phyloP scores from a whole-genome alignment of 2,113 vertebrate species.

The Neomonachus schauinslandi region DNA sequence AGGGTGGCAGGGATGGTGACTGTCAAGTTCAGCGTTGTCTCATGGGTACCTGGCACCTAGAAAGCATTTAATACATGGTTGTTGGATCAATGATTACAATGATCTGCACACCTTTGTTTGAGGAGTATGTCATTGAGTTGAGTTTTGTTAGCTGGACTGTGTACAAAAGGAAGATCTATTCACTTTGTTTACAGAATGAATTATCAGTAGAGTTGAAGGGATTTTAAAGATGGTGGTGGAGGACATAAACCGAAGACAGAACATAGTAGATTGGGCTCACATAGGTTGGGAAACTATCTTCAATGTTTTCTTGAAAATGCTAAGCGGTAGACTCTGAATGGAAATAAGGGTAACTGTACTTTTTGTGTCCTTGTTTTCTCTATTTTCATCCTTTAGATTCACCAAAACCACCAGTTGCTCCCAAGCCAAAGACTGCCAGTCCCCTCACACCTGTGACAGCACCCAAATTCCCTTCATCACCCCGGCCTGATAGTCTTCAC shows the following conservation, averaged over 20 bases:
- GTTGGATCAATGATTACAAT: neutral
- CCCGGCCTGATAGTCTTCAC: conserved; percentile 85
- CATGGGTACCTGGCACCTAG: neutral
- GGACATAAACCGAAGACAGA: neutral
- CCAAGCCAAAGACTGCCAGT: conserved; percentile 90
- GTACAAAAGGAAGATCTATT: neutral
- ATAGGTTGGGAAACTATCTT: neutral
- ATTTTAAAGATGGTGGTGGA: neutral
- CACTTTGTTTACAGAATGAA: neutral
- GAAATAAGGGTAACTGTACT: conserved; percentile 52
- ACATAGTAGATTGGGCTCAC: neutral
- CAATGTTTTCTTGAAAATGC: neutral
- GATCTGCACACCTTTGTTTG: neutral
- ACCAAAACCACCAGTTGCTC: conserved; percentile 93
- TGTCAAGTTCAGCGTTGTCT: neutral
- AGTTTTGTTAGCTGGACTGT: neutral
- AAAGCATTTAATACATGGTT: neutral
- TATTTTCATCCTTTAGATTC: conserved; percentile 89
- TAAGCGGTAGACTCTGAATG: neutral
- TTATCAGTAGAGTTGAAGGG: neutral
- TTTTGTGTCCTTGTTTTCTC: conserved; percentile 64
- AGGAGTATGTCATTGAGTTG: neutral
- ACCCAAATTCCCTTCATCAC: conserved; percentile 90
- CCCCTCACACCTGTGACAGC: conserved; percentile 85
- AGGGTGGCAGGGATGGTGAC: neutral